These are phyloP conservation scores for Cosmorhoe ocellata DNA, from an alignment of 2,888 invertebrate genomes.

Conservation along the genomic window DNA sequence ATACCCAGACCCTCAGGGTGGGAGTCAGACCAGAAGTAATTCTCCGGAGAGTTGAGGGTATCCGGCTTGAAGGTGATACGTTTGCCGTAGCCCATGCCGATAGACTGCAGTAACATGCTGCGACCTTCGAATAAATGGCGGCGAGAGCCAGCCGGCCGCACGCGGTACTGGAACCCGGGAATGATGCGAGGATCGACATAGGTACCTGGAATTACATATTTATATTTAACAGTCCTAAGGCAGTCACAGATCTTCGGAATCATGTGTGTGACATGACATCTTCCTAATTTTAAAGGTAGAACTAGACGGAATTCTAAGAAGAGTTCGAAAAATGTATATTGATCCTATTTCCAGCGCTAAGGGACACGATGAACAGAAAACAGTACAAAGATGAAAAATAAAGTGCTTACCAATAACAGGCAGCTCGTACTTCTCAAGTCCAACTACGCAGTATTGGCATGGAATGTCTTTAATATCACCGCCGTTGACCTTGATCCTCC, in stretches of 20 bases:
- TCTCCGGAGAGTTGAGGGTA: conserved; percentile 81
- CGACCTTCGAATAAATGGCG: conserved; percentile 85
- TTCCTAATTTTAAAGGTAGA: too few relatives aligned
- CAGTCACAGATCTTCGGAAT: too few relatives aligned
- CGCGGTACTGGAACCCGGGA: conserved; percentile 88
- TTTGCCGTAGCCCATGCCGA: conserved; percentile 90
- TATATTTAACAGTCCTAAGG: background rate
- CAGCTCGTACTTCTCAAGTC: conserved; percentile 85
- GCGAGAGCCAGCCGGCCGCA: conserved; percentile 85
- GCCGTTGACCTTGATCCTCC: conserved; percentile 84
- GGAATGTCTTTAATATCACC: conserved; percentile 85
- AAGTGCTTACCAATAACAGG: conserved; percentile 85
- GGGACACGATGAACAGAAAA: too few relatives aligned
- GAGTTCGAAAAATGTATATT: too few relatives aligned
- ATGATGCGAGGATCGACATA: conserved; percentile 87
- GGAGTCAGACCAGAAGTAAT: conserved; percentile 91
- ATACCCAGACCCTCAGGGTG: conserved; percentile 87
- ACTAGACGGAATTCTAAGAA: too few relatives aligned
- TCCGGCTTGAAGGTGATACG: conserved; percentile 88
- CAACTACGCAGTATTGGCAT: conserved; percentile 85
- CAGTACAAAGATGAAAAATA: background rate
- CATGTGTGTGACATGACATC: too few relatives aligned
- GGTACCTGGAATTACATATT: conserved; percentile 77
- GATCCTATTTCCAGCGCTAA: too few relatives aligned
- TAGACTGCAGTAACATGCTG: conserved; percentile 83